Evolutionary conservation across 2,113 vertebrate species (phyloP).

Genomic region (Gymnocephalus cernua): DNA sequence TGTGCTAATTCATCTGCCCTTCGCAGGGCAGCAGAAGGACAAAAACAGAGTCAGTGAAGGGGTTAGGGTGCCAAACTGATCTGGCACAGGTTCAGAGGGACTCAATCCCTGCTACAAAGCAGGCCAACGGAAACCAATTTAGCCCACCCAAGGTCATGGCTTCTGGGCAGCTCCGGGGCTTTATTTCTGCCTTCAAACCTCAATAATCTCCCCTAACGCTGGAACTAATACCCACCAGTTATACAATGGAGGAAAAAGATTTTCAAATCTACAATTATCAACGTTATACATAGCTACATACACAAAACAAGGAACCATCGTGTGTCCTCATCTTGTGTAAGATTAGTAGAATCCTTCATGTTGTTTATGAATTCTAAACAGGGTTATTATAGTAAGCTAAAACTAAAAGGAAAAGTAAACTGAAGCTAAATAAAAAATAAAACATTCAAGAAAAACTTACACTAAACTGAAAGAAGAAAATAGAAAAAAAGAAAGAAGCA

Average conservation of each 20-base stretch:
- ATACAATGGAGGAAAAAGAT: background rate
- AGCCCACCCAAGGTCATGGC: conserved; percentile 70
- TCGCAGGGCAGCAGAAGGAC: conserved; percentile 66
- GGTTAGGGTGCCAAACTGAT: conserved; percentile 71
- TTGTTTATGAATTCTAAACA: conserved; percentile 26
- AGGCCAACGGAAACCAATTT: conserved; percentile 67
- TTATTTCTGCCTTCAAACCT: conserved; percentile 21
- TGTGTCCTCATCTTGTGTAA: background rate
- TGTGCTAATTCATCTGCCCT: conserved; percentile 79
- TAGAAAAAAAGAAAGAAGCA: too few relatives aligned
- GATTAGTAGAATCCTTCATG: conserved; percentile 8
- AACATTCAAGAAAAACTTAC: too few relatives aligned
- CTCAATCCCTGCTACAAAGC: conserved; percentile 58
- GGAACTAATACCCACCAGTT: background rate
- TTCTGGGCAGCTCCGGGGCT: conserved; percentile 9
- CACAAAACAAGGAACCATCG: background rate
- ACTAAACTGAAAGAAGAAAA: too few relatives aligned
- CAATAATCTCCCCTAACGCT: background rate
- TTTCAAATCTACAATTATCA: background rate
- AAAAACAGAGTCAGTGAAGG: conserved; percentile 56
- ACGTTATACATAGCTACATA: background rate
- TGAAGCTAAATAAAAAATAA: too few relatives aligned
- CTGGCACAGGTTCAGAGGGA: conserved; percentile 72
- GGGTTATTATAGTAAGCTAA: too few relatives aligned
- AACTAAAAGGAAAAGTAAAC: too few relatives aligned